Evolutionary conservation across 2,888 invertebrate species (phyloP), one percentile per base, ranked within the genome.

Genomic region (Andricus quercusramuli): DNA sequence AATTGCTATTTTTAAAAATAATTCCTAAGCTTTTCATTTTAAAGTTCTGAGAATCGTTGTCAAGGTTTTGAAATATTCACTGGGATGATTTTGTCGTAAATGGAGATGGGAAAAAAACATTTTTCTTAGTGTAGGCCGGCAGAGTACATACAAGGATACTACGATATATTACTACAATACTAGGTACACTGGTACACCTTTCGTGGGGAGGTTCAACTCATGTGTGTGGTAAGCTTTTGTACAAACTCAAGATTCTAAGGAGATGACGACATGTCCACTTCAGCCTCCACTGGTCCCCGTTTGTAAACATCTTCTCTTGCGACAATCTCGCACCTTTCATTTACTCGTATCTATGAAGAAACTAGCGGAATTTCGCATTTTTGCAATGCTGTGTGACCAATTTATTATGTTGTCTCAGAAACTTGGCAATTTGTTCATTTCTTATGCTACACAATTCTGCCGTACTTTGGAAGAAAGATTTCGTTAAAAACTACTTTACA

Each of bases 201-300:
- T n/a, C 56, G 56, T 44, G 47, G 78, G 77, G 64, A 67, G 47
- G 62, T 77, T 51, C 68, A 65, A 20, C 20, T 20, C n/a, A n/a
- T n/a, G n/a, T n/a, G 66, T 59, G 64, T 13, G 41, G 76, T 62
- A 47, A 64, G 78, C 79, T 80, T 66, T 77, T 66, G 78, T 47
- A 70, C 77, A 78, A 78, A 79, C 77, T 80, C 79, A 79, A 62
- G 79, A 80, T 80, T 80, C 80, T 65, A 76, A 15, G 80, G 70
- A 77, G 79, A 80, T 80, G 68, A 47, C 81, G 81, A 79, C 80
- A 77, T 78, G 80, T 79, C 78, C 83, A 70, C 81, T 80, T 44
- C 70, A 66, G 77, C 25, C 22, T 62, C 62, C 11, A 62, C 25
- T 62, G 13, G 15, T 25, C 25, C 13, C 62, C 62, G 15, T 62